Base-by-base conservation (phyloP, 2,888 invertebrate species). In the Caenorhabditis uteleia region DNA sequence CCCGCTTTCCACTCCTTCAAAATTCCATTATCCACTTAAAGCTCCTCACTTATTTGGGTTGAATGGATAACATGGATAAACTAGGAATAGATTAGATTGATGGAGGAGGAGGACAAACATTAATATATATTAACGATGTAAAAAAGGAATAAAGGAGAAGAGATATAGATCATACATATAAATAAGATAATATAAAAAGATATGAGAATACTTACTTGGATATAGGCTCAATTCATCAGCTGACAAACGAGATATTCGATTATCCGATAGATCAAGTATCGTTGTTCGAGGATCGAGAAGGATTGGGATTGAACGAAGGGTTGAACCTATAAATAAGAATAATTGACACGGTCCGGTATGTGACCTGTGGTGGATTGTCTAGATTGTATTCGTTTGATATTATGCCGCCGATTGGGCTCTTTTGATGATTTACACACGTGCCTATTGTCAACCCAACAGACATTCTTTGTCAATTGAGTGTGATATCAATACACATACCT, bases 201-300 rank as follows among this genome's bases (percentile, higher is more conserved):
- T 27, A 14, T 3, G 21, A n/a, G n/a, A 16, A 44, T 6, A 72
- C 71, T 68, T 60, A 72, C 71, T 69, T 42, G 71, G 71, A 49
- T 72, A 72, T 26, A 72, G 57, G 26, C 68, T 58, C 43, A 72
- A 51, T 39, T 72, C 68, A 43, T 72, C 71, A 46, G 64, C 56
- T 12, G 62, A 60, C 10, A 72, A 21, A 23, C 67, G 56, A 33
- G 57, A 44, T 36, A 72, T 66, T 25, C 51, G 44, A 40, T 72
- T 72, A 33, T 58, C 47, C 2, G 71, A 68, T 4, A 72, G 48
- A 21, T 72, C 68, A 27, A 72, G 54, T 3, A 59, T 45, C 3
- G 57, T 60, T 0, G 64, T 72, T 25, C 71, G 40, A 2, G 71
- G 71, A 45, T 72, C 71, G 39, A 72, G 51, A 10, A 72, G 61